Base-by-base conservation (phyloP, 2,888 invertebrate genomes). In the Troilus luridus region DNA sequence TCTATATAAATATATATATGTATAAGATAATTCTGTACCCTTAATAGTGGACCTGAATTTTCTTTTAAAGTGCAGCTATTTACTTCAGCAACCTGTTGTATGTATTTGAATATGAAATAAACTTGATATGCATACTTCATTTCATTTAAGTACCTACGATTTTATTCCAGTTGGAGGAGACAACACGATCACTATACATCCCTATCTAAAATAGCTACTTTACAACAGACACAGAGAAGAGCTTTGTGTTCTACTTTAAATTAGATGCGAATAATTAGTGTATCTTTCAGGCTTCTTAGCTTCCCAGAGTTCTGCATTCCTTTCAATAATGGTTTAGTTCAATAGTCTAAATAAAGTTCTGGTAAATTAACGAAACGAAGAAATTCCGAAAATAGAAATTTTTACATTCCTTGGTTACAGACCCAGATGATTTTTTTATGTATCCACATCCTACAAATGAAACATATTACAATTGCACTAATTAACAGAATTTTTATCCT, bases 41-140 rank as follows among this genome's bases (percentile, higher is more conserved):
- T 85, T 85, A 21, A 85, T 85, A 85, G 85, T 54, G 56, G 85
- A 85, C 85, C 85, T n/a, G 14, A 85, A 85, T 56, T 85, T 85
- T 85, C 85, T 85, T n/a, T 85, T 85, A 58, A 85, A 85, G 21
- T 56, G n/a, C 85, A 58, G 85, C 85, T 85, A 85, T 85, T 85
- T 85, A 85, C 85, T 85, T 85, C 85, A 85, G 56, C 56, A 58
- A 56, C 85, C 85, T n/a, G 56, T 58, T 85, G 85, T 85, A 85
- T 85, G 85, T 85, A 85, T 85, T 85, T 85, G 56, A 85, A 85
- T 85, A 85, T 85, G 56, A 85, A 85, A 85, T 85, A 85, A 85
- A 85, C 85, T 85, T 85, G 85, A 85, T 85, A 85, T 85, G 85
- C 85, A 85, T 85, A 56, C 54, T 85, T 85, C 21, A 54, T 85